These are phyloP conservation scores for Plotosus lineatus DNA, from an alignment of 2,113 vertebrate genomes.

Conservation along the genomic window DNA sequence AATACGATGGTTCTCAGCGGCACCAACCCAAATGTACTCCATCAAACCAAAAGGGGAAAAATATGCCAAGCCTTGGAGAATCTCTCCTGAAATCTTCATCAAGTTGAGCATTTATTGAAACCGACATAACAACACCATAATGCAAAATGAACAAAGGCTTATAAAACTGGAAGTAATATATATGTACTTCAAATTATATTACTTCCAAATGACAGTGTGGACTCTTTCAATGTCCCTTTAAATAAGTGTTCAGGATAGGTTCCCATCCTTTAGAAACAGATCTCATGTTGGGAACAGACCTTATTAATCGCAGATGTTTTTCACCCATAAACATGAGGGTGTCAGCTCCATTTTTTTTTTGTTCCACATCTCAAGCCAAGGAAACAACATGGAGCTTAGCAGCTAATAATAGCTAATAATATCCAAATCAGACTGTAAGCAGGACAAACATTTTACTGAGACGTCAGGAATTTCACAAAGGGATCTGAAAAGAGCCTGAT, in stretches of 20 bases:
- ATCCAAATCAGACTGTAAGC: conserved; percentile 68
- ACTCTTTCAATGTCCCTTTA: not conserved
- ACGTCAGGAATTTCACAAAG: conserved; percentile 66
- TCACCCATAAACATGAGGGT: conserved; percentile 22
- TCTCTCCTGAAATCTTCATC: not conserved
- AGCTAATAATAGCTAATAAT: conserved; percentile 74
- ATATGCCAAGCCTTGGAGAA: not conserved
- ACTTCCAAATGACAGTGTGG: not conserved
- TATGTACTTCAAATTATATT: not conserved
- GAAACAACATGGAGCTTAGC: conserved; percentile 61
- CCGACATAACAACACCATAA: too few relatives aligned
- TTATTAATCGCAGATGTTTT: conserved; percentile 41
- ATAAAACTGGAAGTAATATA: too few relatives aligned
- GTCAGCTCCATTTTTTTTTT: conserved; percentile 26
- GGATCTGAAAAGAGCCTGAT: conserved; percentile 60
- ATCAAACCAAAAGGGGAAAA: not conserved
- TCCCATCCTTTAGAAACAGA: conserved; percentile 6
- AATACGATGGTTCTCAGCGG: not conserved
- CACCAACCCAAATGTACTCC: not conserved
- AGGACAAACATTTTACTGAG: conserved; percentile 67
- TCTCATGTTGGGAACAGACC: conserved; percentile 1
- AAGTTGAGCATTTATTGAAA: not conserved
- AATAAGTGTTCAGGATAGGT: not conserved
- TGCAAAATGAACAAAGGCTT: not conserved
- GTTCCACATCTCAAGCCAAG: conserved; percentile 47